Percentiles rank a stretch among this genome's conserved stretches.
These are phyloP conservation scores for Morbakka virulenta DNA, from an alignment of 30 jellyfish, hydroid and myxozoan species.

Conservation along the genomic window DNA sequence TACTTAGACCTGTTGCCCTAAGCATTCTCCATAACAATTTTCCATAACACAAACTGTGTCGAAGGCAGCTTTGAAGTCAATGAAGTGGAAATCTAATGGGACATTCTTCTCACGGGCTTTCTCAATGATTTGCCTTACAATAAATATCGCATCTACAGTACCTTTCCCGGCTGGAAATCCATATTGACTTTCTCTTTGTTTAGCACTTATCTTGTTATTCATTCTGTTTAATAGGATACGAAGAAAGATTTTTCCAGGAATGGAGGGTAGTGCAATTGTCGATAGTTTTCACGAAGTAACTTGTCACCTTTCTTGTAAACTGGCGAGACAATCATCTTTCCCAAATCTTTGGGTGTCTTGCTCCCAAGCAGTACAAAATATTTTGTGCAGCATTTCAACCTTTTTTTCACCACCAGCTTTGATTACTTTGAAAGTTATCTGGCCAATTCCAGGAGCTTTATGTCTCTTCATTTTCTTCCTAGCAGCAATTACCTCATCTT, in stretches of 20 bases:
- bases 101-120: slow-evolving; percentile 36
- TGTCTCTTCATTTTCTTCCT: background rate
- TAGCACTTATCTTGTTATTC: background rate
- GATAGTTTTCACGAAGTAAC: slow-evolving; percentile 14
- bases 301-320: slow-evolving; percentile 32
- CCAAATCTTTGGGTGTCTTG: slow-evolving; percentile 13
- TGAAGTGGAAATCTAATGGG: slow-evolving; percentile 35
- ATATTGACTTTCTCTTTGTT: slow-evolving; percentile 6
- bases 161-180: slow-evolving; percentile 50
- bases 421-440: slow-evolving; percentile 26
- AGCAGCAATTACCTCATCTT: background rate
- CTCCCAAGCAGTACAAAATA: slow-evolving; percentile 7
- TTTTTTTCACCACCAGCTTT: slow-evolving; percentile 37
- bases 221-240: slow-evolving; percentile 23
- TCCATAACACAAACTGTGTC: too few relatives aligned
- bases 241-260: slow-evolving; percentile 32
- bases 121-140: slow-evolving; percentile 38
- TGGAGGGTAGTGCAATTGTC: slow-evolving; percentile 24
- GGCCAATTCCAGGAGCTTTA: slow-evolving; percentile 36
- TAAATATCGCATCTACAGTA: slow-evolving; percentile 42
- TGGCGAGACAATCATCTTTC: slow-evolving; percentile 28
- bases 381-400: slow-evolving; percentile 29
- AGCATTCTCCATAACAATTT: slow-evolving; percentile 37
- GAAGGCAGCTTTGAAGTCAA: slow-evolving; percentile 51
- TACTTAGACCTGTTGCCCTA: slow-evolving; percentile 11